Evolutionary conservation across 2,797 vertebrate genomes (phyloP).

Genomic region (Lophius americanus): DNA sequence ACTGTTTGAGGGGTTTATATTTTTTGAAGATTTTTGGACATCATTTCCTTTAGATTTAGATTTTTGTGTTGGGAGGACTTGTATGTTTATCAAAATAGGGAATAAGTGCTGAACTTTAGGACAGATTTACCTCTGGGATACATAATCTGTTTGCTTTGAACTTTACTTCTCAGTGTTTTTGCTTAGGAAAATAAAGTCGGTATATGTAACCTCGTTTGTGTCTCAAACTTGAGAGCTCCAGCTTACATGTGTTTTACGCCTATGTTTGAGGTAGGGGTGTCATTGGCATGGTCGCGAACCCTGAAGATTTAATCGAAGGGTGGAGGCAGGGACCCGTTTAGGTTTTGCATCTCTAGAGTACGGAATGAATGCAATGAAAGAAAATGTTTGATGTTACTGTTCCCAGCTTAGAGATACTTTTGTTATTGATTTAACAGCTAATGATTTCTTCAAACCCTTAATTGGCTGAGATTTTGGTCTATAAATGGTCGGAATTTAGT

Average conservation of each 20-base stretch:
- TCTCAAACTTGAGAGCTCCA: background rate
- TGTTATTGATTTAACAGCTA: background rate
- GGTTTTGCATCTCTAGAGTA: background rate
- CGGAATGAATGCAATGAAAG: background rate
- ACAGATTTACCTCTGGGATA: background rate
- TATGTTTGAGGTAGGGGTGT: conserved; percentile 1
- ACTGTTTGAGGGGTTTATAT: background rate
- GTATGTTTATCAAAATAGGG: background rate
- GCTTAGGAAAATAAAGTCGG: no score
- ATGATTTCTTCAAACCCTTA: conserved; percentile 5
- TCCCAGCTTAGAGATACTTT: conserved; percentile 4
- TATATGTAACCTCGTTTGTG: background rate
- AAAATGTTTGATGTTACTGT: background rate
- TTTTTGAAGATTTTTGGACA: background rate
- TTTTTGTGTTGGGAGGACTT: background rate
- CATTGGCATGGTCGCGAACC: background rate
- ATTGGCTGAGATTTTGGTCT: background rate
- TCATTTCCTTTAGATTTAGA: background rate
- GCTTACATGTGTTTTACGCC: background rate
- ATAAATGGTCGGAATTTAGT: background rate
- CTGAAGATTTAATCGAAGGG: conserved; percentile 6
- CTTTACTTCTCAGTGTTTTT: background rate
- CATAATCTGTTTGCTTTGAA: background rate
- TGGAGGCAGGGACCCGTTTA: background rate
- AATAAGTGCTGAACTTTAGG: background rate